Evolutionary conservation across 1,140 invertebrate species (phyloP).

Genomic region (Bombyx mandarina): DNA sequence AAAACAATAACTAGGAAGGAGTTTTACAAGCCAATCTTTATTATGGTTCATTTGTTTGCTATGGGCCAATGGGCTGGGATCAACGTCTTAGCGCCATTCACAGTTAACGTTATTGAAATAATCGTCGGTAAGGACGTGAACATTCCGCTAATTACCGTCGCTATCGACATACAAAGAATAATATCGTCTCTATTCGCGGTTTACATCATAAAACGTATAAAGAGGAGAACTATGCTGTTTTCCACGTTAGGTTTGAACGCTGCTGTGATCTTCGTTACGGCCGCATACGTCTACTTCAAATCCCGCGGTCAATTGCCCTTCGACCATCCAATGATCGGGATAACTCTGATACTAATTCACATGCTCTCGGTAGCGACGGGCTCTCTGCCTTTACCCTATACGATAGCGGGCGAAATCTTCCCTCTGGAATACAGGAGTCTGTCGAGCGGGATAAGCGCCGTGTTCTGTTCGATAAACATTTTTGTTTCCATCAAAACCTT

Average conservation of each 20-base stretch:
- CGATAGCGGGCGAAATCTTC: slow-evolving; percentile 39
- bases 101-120: slow-evolving; percentile 27
- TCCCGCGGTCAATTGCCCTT: slow-evolving; percentile 18
- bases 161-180: slow-evolving; percentile 31
- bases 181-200: slow-evolving; percentile 31
- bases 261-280: slow-evolving; percentile 23
- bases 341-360: slow-evolving; percentile 27
- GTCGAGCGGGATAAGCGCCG: slow-evolving; percentile 34
- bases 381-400: slow-evolving; percentile 34
- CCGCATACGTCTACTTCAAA: slow-evolving; percentile 30
- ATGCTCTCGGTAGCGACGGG: slow-evolving; percentile 43
- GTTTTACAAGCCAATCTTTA: slow-evolving; percentile 42
- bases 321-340: slow-evolving; percentile 28
- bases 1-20: slow-evolving; percentile 31
- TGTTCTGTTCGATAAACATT: slow-evolving; percentile 35
- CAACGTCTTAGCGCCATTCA: slow-evolving; percentile 33
- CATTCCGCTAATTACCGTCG: slow-evolving; percentile 27
- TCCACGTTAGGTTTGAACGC: slow-evolving; percentile 26
- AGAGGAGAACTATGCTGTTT: slow-evolving; percentile 31
- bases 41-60: slow-evolving; percentile 39
- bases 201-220: slow-evolving; percentile 35
- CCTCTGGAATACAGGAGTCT: slow-evolving; percentile 41
- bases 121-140: slow-evolving; percentile 19
- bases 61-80: slow-evolving; percentile 34
- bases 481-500: slow-evolving; percentile 43